Percentiles rank a stretch among this genome's conserved stretches.
Conservation (phyloP, 2,113 vertebrate genomes). For the Elaphurus davidianus region DNA sequence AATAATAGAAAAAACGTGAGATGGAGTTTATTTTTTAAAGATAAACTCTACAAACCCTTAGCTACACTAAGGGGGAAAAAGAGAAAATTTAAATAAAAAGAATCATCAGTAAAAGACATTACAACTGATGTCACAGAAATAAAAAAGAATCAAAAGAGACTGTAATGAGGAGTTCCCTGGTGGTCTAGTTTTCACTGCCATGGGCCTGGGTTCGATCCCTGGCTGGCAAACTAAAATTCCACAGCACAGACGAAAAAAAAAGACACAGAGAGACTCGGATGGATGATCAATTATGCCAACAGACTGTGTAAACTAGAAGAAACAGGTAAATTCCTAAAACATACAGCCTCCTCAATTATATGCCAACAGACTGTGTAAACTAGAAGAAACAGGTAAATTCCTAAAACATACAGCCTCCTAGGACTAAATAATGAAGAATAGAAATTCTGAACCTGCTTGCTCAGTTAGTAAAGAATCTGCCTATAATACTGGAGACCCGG, state of each 20-base stretch:
- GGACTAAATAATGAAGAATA: neutral
- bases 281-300: neutral
- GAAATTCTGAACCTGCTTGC: neutral
- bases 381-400: neutral
- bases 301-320: neutral
- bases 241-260: neutral
- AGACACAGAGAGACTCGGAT: neutral
- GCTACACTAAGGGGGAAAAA: neutral
- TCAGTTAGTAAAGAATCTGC: neutral
- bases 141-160: neutral
- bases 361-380: neutral
- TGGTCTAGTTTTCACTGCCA: neutral
- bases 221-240: neutral
- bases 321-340: neutral
- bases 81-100: neutral
- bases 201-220: neutral
- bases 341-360: neutral
- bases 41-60: neutral
- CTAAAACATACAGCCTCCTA: neutral
- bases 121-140: neutral
- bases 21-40: neutral
- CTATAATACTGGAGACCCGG: neutral
- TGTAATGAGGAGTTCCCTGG: neutral
- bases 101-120: neutral
- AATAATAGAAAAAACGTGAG: neutral